phyloP scores from a whole-genome alignment of 2,113 vertebrate species.

The Myrmophylax atrothorax region DNA sequence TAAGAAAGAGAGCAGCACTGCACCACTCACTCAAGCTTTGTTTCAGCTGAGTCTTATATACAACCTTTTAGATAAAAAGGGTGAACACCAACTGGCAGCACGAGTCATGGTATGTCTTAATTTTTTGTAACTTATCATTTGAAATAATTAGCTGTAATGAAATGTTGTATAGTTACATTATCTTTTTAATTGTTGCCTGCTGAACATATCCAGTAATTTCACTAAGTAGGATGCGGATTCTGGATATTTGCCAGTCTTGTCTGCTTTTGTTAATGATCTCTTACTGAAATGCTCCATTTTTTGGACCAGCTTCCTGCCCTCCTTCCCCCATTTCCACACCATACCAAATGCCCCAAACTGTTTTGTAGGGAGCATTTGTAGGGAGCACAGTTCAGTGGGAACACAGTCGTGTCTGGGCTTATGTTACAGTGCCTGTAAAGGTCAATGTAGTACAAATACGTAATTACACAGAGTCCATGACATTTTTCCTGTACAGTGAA shows the following conservation, averaged over 20 bases:
- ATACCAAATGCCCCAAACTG: not conserved
- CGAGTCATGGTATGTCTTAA: conserved; percentile 80
- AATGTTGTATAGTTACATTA: not conserved
- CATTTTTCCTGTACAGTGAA: not conserved
- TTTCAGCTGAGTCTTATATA: conserved; percentile 82
- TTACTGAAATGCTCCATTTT: not conserved
- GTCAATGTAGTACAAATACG: not conserved
- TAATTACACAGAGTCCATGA: not conserved
- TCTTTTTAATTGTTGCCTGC: not conserved
- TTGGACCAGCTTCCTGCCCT: not conserved
- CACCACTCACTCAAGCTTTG: conserved; percentile 86
- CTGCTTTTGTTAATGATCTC: not conserved
- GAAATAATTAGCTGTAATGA: not conserved
- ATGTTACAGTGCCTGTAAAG: not conserved
- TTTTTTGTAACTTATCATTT: not conserved
- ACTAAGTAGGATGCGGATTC: not conserved
- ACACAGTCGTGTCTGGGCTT: not conserved
- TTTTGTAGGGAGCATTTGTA: not conserved
- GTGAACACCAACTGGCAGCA: conserved; percentile 68
- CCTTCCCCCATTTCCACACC: not conserved
- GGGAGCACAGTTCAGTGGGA: not conserved
- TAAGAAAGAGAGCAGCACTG: conserved; percentile 78
- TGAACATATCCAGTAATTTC: not conserved
- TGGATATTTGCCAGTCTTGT: not conserved
- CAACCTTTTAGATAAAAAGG: conserved; percentile 84